phyloP scores from a whole-genome alignment of 2,113 vertebrate genomes.

The Phaethon lepturus region DNA sequence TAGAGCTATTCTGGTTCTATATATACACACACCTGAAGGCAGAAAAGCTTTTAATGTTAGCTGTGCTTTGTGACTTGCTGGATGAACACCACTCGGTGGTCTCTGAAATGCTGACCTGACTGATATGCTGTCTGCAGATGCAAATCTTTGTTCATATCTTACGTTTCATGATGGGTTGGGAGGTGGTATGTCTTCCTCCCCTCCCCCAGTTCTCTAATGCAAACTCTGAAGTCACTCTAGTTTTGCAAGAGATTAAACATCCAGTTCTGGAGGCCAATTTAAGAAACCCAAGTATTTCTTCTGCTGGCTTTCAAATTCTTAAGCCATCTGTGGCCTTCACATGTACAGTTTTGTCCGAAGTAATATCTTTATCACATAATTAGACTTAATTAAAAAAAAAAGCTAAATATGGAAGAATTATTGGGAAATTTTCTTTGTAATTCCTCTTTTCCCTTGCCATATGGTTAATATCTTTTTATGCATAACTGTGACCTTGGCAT shows the following conservation, averaged over 20 bases:
- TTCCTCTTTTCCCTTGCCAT: neutral
- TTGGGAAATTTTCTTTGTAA: neutral
- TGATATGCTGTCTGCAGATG: neutral
- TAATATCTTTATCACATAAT: neutral
- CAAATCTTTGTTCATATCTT: neutral
- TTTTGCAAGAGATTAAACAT: neutral
- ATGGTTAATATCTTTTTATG: neutral
- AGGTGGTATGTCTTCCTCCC: too few relatives aligned
- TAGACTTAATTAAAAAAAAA: neutral
- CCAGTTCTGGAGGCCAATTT: neutral
- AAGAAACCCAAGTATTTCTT: neutral
- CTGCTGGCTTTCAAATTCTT: neutral
- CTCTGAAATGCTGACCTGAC: neutral
- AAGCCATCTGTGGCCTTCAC: neutral
- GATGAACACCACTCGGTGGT: neutral
- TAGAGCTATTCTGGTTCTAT: neutral
- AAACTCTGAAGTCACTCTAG: neutral
- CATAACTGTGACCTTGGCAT: neutral
- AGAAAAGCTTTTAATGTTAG: neutral
- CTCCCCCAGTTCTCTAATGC: neutral
- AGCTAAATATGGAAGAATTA: neutral
- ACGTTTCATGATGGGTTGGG: neutral
- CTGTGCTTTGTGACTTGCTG: neutral
- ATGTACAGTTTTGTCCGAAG: neutral
- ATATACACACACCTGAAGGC: neutral